Evolutionary conservation across 1,140 invertebrate species (phyloP), one percentile per base, ranked within the genome.

Genomic region (Bradysia coprophila): DNA sequence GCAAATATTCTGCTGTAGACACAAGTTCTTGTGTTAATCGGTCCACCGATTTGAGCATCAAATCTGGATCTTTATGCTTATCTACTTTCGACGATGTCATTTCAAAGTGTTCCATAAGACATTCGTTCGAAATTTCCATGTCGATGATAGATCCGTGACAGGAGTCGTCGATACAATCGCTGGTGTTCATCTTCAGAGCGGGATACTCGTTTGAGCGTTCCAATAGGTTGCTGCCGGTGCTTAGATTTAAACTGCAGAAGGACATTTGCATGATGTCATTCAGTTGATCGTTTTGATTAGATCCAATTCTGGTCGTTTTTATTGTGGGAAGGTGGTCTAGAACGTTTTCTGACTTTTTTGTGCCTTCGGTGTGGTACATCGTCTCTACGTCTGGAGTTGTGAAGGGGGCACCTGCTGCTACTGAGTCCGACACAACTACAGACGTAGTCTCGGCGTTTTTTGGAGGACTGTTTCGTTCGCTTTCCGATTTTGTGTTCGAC

Each of bases 41-140:
- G 51, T 76, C 74, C 41, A 76, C 63, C 0, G 73, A 76, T 38
- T 72, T 72, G 6, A 78, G 69, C 74, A 76, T 76, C 1, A 74
- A 65, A 45, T 76, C 73, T 0, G 72, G 73, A 61, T 76, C 73
- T 36, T 69, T 64, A 36, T 71, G 69, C 21, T 68, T 61, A 24
- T 56, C 45, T 22, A 43, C 44, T 41, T 38, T 45, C 11, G 16
- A 33, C 23, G 45, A 22, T 10, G 51, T 22, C 48, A 21, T 21
- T 31, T 56, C 53, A 37, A 51, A 59, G 13, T 49, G 46, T 41
- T 49, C 33, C 41, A 43, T 40, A 33, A 46, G 10, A 43, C 64
- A 59, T 48, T 66, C 64, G 49, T 64, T 66, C 10, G 65, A 67
- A 13, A 55, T 45, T 43, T 66, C 53, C 3, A 65, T 48, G 11